Evolutionary conservation across 2,113 vertebrate genomes (phyloP).

Genomic region (Talpa occidentalis): DNA sequence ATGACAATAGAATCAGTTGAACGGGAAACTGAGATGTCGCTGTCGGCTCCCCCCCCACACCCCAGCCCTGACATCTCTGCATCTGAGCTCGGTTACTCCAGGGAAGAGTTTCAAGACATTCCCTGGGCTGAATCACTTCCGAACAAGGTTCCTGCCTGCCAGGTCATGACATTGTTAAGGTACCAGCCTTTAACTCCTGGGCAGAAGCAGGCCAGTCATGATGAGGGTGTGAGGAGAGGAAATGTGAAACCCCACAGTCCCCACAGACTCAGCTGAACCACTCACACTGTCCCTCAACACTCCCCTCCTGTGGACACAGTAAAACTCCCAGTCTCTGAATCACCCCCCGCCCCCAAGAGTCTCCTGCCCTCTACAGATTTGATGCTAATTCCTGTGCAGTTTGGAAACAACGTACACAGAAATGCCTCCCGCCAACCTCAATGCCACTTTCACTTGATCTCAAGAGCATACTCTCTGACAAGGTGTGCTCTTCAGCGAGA

Average conservation of each 20-base stretch:
- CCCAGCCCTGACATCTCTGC: background rate
- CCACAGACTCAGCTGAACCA: rapidly evolving
- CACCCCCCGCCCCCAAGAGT: background rate
- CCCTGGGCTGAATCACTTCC: background rate
- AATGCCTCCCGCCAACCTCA: background rate
- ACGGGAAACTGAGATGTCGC: background rate
- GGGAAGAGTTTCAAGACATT: background rate
- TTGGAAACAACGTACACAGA: background rate
- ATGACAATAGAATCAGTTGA: background rate
- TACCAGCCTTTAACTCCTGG: background rate
- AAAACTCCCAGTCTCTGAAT: background rate
- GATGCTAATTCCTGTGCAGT: background rate
- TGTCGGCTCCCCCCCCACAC: background rate
- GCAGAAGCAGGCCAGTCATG: background rate
- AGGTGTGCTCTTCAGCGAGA: background rate
- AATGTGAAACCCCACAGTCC: background rate
- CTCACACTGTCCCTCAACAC: too few relatives aligned
- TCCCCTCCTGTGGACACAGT: background rate
- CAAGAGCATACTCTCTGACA: background rate
- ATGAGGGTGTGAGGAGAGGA: background rate
- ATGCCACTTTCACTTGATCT: background rate
- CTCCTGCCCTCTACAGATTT: background rate
- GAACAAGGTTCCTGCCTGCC: background rate
- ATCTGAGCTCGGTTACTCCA: background rate
- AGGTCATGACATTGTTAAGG: background rate